These are phyloP conservation scores for Panthera tigris DNA, from an alignment of 2,113 vertebrate genomes.

Conservation along the genomic window DNA sequence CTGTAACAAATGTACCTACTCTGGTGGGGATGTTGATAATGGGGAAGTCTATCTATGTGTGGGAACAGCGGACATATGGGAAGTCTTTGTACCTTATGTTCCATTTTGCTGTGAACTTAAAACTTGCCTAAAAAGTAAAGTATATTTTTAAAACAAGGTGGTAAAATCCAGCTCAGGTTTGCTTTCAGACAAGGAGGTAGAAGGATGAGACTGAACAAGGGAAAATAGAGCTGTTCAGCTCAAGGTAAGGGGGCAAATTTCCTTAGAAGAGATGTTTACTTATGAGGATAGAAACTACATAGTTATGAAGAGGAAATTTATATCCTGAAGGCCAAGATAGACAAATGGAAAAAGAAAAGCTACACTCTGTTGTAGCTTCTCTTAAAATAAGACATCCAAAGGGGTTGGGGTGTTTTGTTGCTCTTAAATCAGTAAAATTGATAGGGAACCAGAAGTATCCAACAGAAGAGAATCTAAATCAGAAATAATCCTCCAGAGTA, in stretches of 20 bases:
- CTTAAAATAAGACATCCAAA: background rate
- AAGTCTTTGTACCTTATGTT: slow-evolving; percentile 1
- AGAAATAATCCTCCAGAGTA: background rate
- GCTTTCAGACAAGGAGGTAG: background rate
- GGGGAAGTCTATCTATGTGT: background rate
- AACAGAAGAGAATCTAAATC: slow-evolving; percentile 35
- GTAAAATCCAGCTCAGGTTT: background rate
- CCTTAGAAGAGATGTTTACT: background rate
- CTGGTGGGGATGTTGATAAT: background rate
- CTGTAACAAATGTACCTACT: background rate
- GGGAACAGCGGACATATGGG: background rate
- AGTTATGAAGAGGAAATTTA: background rate
- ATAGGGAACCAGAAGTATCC: background rate
- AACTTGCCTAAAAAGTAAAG: background rate
- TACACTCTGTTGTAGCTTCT: background rate
- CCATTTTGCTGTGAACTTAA: background rate
- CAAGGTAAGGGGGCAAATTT: background rate
- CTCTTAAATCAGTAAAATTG: slow-evolving; percentile 19
- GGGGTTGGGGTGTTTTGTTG: background rate
- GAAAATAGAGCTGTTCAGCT: background rate
- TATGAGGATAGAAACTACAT: background rate
- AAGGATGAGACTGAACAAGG: background rate
- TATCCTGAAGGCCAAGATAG: background rate
- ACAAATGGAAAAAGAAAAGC: background rate
- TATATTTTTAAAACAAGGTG: background rate